A percentile compares a stretch with the other conserved stretches of the same genome.
Conservation (phyloP, 2,113 vertebrate species). For the Plectropomus leopardus region DNA sequence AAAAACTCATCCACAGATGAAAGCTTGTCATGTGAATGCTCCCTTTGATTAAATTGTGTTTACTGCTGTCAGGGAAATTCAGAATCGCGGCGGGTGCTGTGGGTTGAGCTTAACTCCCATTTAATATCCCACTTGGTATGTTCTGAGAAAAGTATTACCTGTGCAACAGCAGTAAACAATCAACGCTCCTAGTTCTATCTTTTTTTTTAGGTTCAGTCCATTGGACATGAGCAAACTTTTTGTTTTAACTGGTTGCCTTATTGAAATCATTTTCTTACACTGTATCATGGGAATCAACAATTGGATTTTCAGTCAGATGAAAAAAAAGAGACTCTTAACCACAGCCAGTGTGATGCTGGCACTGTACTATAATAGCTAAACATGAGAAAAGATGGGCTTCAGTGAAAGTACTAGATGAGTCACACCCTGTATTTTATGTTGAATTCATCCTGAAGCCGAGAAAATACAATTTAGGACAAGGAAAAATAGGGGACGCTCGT, state of each 20-base stretch:
- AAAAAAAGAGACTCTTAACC: neutral
- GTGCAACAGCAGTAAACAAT: slow-evolving; percentile 8
- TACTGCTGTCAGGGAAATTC: slow-evolving; percentile 42
- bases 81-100: neutral
- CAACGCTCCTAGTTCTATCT: neutral
- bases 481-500: slow-evolving; percentile 38
- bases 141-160: slow-evolving; percentile 14
- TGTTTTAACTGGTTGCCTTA: slow-evolving; percentile 9
- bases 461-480: slow-evolving; percentile 45
- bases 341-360: slow-evolving; percentile 11
- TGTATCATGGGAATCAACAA: slow-evolving; percentile 32
- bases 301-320: slow-evolving; percentile 16
- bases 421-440: slow-evolving; percentile 42
- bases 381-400: slow-evolving; percentile 26
- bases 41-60: slow-evolving; percentile 35
- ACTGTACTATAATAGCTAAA: slow-evolving; percentile 4
- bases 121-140: slow-evolving; percentile 23
- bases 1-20: slow-evolving; percentile 23
- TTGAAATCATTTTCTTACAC: slow-evolving; percentile 1
- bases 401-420: slow-evolving; percentile 36
- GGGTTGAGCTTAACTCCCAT: slow-evolving; percentile 22
- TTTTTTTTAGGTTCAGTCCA: neutral
- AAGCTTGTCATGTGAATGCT: slow-evolving; percentile 33
- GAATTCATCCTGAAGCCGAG: slow-evolving; percentile 46
- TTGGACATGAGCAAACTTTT: slow-evolving; percentile 37